Conservation (phyloP, 2,888 invertebrate genomes). For the Vanessa cardui region DNA sequence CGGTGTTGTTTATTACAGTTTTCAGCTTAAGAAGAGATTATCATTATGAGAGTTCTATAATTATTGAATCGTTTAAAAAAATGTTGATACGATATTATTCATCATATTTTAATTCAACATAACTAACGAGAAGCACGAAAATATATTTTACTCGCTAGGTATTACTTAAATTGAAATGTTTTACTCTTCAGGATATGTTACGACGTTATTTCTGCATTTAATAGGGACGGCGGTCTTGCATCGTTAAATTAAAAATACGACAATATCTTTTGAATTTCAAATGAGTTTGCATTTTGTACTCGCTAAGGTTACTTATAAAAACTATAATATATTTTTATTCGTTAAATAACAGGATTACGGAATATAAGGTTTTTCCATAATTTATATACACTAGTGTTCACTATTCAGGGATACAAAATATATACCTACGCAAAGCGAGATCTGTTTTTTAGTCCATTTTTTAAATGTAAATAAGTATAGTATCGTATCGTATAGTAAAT, state of each 20-base stretch:
- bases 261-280: constrained; percentile 26
- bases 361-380: no score
- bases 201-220: neutral
- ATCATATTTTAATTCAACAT: neutral
- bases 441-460: neutral
- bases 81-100: no score
- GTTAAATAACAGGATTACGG: no score
- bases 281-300: constrained; percentile 23
- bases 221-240: neutral
- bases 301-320: neutral
- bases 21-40: no score
- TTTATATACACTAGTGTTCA: no score
- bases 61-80: no score
- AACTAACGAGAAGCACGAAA: neutral
- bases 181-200: neutral
- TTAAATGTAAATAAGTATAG: neutral
- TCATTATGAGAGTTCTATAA: no score
- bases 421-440: no score
- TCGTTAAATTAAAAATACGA: constrained; percentile 25
- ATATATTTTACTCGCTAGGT: no score
- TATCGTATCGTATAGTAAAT: neutral
- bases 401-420: no score
- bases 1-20: no score
- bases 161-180: neutral
- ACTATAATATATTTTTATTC: no score